Percentiles rank a stretch among this genome's conserved stretches.
phyloP scores from a whole-genome alignment of 1,140 invertebrate genomes.

The Pachyrhynchus sulphureomaculatus region DNA sequence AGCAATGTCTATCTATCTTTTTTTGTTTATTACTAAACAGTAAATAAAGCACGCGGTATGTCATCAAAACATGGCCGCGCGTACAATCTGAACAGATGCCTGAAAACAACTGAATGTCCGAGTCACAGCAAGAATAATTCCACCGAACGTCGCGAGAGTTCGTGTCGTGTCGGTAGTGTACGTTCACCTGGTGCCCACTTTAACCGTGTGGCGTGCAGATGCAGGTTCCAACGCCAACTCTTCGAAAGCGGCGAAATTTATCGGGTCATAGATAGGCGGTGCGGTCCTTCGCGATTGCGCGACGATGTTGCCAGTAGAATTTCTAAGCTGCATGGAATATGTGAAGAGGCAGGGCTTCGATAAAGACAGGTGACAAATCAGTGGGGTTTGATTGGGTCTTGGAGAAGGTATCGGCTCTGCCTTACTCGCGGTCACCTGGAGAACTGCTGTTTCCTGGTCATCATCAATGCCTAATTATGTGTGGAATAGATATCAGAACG shows the following conservation, averaged over 20 bases:
- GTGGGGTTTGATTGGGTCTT: constrained; percentile 44
- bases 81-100: constrained; percentile 12
- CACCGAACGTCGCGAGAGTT: constrained; percentile 21
- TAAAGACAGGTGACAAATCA: constrained; percentile 49
- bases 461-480: constrained; percentile 41
- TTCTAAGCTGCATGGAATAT: constrained; percentile 30
- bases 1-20: background rate
- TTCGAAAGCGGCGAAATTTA: constrained; percentile 38
- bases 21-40: background rate
- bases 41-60: background rate
- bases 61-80: constrained; percentile 10
- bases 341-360: constrained; percentile 42
- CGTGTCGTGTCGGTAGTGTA: constrained; percentile 24
- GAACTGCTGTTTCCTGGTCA: constrained; percentile 31
- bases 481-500: constrained; percentile 20
- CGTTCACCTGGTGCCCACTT: constrained; percentile 34
- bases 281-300: constrained; percentile 42
- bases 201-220: constrained; percentile 34
- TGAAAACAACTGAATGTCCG: constrained; percentile 27
- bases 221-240: constrained; percentile 33
- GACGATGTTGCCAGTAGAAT: constrained; percentile 44
- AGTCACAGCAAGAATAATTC: constrained; percentile 1
- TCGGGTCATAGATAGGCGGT: constrained; percentile 40
- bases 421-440: constrained; percentile 41
- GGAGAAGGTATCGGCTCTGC: constrained; percentile 38